Evolutionary conservation across 2,113 vertebrate species (phyloP).

Genomic region (Labeo rohita): DNA sequence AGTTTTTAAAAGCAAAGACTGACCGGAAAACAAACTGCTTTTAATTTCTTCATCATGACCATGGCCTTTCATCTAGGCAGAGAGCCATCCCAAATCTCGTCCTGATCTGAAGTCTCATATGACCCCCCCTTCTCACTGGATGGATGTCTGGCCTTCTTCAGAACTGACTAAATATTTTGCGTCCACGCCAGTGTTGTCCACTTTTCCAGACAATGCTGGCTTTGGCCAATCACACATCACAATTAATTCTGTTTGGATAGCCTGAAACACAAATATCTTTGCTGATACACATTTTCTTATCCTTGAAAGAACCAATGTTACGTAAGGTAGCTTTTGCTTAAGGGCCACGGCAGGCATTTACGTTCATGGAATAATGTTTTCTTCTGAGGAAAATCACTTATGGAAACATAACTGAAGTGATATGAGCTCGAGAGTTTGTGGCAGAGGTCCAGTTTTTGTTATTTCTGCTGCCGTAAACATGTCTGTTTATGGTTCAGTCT

Average conservation of each 20-base stretch:
- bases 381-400: not conserved
- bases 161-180: conserved; percentile 48
- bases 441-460: not conserved
- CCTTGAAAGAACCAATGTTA: conserved; percentile 10
- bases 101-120: conserved; percentile 16
- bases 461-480: not conserved
- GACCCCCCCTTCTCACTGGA: conserved; percentile 26
- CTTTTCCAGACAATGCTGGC: conserved; percentile 43
- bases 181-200: conserved; percentile 37
- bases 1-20: conserved; percentile 8
- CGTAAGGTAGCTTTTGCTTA: conserved; percentile 1
- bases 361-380: not conserved
- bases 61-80: not conserved
- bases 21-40: not conserved
- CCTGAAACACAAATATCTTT: conserved; percentile 29
- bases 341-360: conserved; percentile 26
- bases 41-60: conserved; percentile 3
- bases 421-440: not conserved
- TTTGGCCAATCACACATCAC: conserved; percentile 13
- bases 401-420: not conserved
- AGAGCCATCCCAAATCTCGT: conserved; percentile 7
- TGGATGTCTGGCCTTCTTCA: conserved; percentile 67
- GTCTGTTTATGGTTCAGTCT: conserved; percentile 10
- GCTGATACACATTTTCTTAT: conserved; percentile 21
- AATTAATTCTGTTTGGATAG: conserved; percentile 42